A percentile compares a stretch with the other conserved stretches of the same genome.
Evolutionary conservation across 2,797 vertebrate genomes (phyloP).

Genomic region (Neopelma chrysocephalum): DNA sequence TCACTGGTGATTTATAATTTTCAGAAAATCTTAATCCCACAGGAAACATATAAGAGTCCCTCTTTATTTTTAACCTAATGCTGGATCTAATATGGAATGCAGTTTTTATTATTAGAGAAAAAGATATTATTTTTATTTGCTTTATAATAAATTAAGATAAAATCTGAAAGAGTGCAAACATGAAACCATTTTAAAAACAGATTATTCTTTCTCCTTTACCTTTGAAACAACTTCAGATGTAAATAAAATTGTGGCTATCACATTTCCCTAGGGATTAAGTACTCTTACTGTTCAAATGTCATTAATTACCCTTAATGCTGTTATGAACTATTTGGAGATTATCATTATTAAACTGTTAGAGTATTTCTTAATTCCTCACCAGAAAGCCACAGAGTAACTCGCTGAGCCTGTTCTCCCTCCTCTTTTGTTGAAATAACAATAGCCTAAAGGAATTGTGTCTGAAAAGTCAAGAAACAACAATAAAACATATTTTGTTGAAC

Average conservation of each 20-base stretch:
- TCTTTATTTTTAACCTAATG: slow-evolving; percentile 68
- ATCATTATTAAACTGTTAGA: slow-evolving; percentile 69
- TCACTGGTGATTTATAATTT: slow-evolving; percentile 62
- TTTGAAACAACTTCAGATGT: slow-evolving; percentile 48
- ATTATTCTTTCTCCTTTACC: background rate
- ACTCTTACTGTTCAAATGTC: slow-evolving; percentile 63
- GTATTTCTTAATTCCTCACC: slow-evolving; percentile 65
- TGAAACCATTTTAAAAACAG: background rate
- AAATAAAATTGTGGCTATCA: slow-evolving; percentile 53
- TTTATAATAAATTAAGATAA: slow-evolving; percentile 53
- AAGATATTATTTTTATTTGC: slow-evolving; percentile 56
- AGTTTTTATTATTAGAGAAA: slow-evolving; percentile 55
- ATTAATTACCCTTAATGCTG: slow-evolving; percentile 67
- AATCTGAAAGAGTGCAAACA: slow-evolving; percentile 43
- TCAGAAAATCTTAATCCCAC: slow-evolving; percentile 64
- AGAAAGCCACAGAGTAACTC: slow-evolving; percentile 60
- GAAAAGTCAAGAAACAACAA: slow-evolving; percentile 62
- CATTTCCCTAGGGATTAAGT: slow-evolving; percentile 62
- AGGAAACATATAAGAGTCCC: slow-evolving; percentile 60
- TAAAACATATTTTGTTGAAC: slow-evolving; percentile 57
- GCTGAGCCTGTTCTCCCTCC: slow-evolving; percentile 35
- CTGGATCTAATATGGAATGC: slow-evolving; percentile 54
- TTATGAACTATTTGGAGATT: slow-evolving; percentile 71
- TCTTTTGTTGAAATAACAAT: slow-evolving; percentile 54
- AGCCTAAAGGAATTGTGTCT: slow-evolving; percentile 65